Evolutionary conservation across 2,888 invertebrate species (phyloP), one percentile per base, ranked within the genome.

Genomic region (Drosophila neoperkinsi): DNA sequence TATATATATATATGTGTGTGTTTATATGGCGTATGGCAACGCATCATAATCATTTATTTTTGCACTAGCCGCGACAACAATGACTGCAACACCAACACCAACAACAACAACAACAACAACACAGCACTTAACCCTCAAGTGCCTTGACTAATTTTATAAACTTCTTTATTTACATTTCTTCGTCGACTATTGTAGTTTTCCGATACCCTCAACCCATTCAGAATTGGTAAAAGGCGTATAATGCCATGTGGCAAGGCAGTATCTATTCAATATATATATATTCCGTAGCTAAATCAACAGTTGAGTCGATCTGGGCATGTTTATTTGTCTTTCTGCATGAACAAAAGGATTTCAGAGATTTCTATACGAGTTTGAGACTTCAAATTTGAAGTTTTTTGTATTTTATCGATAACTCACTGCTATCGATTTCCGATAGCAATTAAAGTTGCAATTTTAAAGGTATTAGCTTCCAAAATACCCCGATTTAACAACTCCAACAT

Each of bases 1-100:
- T 13, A 33, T 33, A 11, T 33, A 11, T 11, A 33, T 10, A 10
- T 33, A 0, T 28, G 3, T 25, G 28, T 56, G 68, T 66, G 57
- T 77, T 68, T 59, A 62, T 67, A 59, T 51, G 69, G 57, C 46
- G 65, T 59, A 72, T 68, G 79, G 82, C 75, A 79, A 61, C 88
- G 85, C 90, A 90, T 85, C 85, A 90, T 85, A 85, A 85, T 85
- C 90, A 90, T 88, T 90, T 90, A 85, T 85, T 88, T 90, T 83
- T 77, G 74, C 85, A 83, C 85, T 90, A 85, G 90, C 52, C 55
- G 64, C 81, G 56, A 72, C 73, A 74, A 79, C 69, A 77, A 79
- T 60, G 69, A 53, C 49, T 58, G 69, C 77, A 74, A 55, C 61
- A 67, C 25, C 56, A 51, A 64, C 69, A 68, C 43, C 33, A 57